Base-by-base conservation (phyloP, 2,888 invertebrate genomes). In the Theretra japonica region DNA sequence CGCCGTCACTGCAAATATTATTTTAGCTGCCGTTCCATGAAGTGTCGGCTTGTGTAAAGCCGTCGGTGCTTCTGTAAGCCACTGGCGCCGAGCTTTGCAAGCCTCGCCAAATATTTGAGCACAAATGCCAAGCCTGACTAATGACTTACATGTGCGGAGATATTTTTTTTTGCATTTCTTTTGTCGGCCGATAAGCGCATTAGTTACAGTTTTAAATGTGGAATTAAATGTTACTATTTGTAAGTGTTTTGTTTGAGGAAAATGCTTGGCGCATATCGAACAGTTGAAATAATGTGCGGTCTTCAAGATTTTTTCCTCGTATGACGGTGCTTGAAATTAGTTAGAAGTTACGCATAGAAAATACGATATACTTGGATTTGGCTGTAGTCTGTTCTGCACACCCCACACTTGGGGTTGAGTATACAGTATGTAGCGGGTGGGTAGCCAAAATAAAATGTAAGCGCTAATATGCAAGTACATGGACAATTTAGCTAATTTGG, bases 61-160 rank as follows among this genome's bases (percentile, higher is more conserved):
- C 57, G 83, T 75, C 73, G 77, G 82, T 83, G 86, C 81, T 81
- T 84, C 84, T 82, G 81, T 76, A n/a, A 53, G 53, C 75, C 80
- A 73, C 81, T 88, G 94, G 92, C 93, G 93, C 92, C 93, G 87
- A 81, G 86, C 87, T 90, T 89, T 87, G 91, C 91, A 85, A 91
- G 85, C 83, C 86, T 88, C 88, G 90, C 88, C 89, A 92, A 94
- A 93, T 92, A 91, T 92, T 92, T 91, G 87, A 86, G 82, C 81
- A 62, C 81, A 80, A 79, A 86, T 82, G 85, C 86, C 89, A 82
- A 77, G 83, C 78, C 82, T 80, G 84, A 90, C 93, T 94, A 94
- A 94, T 94, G 92, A 93, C 85, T 88, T 88, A 91, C 94, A 94
- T 90, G 88, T 94, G 94, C 86, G 69, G 11, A 30, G 15, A 69